Percentiles rank a stretch among this genome's conserved stretches.
phyloP scores from a whole-genome alignment of 2,797 vertebrate genomes.

The Sternotherus odoratus region DNA sequence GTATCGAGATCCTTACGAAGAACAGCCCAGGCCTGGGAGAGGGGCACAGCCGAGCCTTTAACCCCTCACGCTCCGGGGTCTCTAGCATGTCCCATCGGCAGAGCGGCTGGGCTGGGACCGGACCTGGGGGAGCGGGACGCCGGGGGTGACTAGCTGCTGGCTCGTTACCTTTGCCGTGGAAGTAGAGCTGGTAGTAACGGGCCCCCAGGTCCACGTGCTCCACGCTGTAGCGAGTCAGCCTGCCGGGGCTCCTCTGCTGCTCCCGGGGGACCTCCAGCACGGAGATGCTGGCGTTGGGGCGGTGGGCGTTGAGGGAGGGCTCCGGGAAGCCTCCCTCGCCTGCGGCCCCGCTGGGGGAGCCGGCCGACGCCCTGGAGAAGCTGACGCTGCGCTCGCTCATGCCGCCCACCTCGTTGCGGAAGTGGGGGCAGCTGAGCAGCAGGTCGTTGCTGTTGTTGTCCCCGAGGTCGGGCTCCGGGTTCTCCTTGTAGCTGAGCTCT shows the following conservation, averaged over 20 bases:
- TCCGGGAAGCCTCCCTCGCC: constrained; percentile 61
- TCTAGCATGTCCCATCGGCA: not conserved
- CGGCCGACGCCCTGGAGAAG: constrained; percentile 86
- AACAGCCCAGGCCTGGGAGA: not conserved
- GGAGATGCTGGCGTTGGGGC: constrained; percentile 90
- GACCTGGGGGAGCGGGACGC: too few relatives aligned
- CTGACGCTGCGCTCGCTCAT: constrained; percentile 89
- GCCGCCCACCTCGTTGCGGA: constrained; percentile 93
- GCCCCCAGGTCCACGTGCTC: constrained; percentile 94
- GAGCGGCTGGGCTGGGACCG: too few relatives aligned
- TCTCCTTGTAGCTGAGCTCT: constrained; percentile 86
- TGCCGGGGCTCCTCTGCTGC: constrained; percentile 82
- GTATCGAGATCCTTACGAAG: not conserved
- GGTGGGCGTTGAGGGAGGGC: constrained; percentile 78
- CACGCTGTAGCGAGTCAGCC: constrained; percentile 88
- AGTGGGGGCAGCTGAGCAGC: constrained; percentile 94
- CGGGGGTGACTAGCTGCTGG: not conserved
- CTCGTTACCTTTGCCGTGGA: constrained; percentile 90
- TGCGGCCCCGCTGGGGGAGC: constrained; percentile 28
- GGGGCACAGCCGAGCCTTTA: not conserved
- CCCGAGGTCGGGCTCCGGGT: constrained; percentile 75
- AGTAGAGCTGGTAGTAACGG: constrained; percentile 91
- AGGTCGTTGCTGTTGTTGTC: constrained; percentile 83
- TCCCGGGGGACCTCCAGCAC: constrained; percentile 90
- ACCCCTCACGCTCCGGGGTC: too few relatives aligned